Base-by-base conservation (phyloP, 2,888 invertebrate genomes). In the Apotomis capreana region DNA sequence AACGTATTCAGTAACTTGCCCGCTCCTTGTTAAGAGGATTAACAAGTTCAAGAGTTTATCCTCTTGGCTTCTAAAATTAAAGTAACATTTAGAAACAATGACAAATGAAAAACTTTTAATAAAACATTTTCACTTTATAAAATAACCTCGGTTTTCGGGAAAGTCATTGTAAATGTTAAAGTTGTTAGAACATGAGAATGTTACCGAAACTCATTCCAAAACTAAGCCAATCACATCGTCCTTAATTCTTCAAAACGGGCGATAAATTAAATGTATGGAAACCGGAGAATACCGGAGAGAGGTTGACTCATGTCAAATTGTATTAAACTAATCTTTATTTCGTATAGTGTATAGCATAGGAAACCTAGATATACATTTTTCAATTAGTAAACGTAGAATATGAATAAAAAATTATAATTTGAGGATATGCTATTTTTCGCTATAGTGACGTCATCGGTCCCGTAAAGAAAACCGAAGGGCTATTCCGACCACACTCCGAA, bases 181-280 rank as follows among this genome's bases (percentile, higher is more conserved):
- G 44, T 44, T 60, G 13, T 44, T 44, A 54, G 52, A 60, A 60
- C 40, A 12, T 65, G 57, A 15, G 46, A 63, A 63, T 59, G 51
- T 68, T 68, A 58, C 58, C 37, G 58, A 10, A 68, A 68, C 49
- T 15, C 10, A 58, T 59, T 51, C 59, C 37, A 46, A 15, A 62
- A 55, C 40, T 61, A 58, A 69, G 37, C 54, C 52, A 55, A 71
- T 67, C 49, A 68, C n/a, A 54, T 69, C 79, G 79, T 78, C 78
- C 80, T 78, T 80, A 83, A 83, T 83, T 84, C 83, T 80, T 84
- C 83, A 82, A 79, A 81, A 81, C 82, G 82, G 83, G 65, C 51
- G 46, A 69, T 69, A 75, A 72, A 74, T 55, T 63, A 65, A 69
- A 61, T 68, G 60, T 69, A 74, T 72, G 68, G 61, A 74, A 82